Conservation (phyloP, 1,140 invertebrate species). For the Lepidostoma basale region DNA sequence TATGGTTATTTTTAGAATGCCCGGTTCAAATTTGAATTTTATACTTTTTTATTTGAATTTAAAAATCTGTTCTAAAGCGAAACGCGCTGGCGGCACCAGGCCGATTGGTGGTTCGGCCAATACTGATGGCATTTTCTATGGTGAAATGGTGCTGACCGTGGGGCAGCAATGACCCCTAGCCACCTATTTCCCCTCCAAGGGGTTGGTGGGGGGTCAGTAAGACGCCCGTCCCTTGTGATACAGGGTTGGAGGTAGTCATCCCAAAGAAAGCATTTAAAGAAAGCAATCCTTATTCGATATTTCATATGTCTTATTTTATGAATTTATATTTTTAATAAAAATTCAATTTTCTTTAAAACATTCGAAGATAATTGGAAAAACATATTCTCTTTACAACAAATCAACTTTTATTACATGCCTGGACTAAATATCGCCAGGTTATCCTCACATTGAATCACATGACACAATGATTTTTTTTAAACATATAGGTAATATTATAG, state of each 20-base stretch:
- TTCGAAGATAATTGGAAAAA: background rate
- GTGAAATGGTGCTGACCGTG: slow-evolving; percentile 5
- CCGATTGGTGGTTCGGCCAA: slow-evolving; percentile 28
- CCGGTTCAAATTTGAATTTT: too few species aligned
- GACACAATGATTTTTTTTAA: too few species aligned
- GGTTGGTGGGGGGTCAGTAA: background rate
- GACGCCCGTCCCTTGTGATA: background rate
- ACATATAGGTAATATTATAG: too few species aligned
- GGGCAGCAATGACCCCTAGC: slow-evolving; percentile 34
- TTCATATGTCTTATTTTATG: background rate
- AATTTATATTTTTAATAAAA: background rate
- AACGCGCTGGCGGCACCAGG: slow-evolving; percentile 27
- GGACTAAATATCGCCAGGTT: too few species aligned
- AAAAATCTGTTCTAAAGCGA: background rate
- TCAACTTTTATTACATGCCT: too few species aligned
- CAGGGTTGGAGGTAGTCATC: background rate
- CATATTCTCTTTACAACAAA: too few species aligned
- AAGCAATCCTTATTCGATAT: background rate
- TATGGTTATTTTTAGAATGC: too few species aligned
- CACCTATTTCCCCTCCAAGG: background rate
- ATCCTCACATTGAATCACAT: too few species aligned
- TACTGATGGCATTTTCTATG: slow-evolving; percentile 30
- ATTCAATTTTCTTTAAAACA: background rate
- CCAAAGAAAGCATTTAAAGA: background rate
- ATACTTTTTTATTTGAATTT: background rate